These are phyloP conservation scores for Propsilocerus akamusi DNA, from an alignment of 1,140 invertebrate species.

Conservation along the genomic window DNA sequence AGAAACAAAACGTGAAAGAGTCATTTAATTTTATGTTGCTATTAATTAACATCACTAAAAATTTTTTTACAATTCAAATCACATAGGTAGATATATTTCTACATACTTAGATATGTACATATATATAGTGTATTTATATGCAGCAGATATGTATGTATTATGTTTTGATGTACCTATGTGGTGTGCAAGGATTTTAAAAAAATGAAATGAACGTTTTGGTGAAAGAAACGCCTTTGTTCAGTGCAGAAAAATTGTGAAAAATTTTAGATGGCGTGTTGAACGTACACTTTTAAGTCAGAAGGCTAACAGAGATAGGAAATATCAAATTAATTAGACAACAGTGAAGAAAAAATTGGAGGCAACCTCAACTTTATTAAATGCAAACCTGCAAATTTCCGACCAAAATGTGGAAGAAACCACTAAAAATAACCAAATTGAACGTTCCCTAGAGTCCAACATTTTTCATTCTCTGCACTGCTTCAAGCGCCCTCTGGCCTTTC, in stretches of 20 bases:
- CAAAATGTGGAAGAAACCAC: neutral
- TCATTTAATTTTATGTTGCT: too few species aligned
- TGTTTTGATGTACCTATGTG: too few species aligned
- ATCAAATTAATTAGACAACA: neutral
- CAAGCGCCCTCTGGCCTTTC: neutral
- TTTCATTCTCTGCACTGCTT: neutral
- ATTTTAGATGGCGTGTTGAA: neutral
- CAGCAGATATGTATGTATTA: too few species aligned
- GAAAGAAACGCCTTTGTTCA: neutral
- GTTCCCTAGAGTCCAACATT: neutral
- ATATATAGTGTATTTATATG: too few species aligned
- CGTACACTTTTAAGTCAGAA: neutral
- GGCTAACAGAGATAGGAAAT: neutral
- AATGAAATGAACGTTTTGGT: too few species aligned
- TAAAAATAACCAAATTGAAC: neutral
- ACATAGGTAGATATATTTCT: too few species aligned
- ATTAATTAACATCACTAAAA: too few species aligned
- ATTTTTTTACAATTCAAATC: too few species aligned
- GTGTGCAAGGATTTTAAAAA: too few species aligned
- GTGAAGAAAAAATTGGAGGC: neutral
- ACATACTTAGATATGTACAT: too few species aligned
- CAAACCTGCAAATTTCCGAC: neutral
- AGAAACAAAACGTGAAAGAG: too few species aligned
- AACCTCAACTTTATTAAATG: neutral
- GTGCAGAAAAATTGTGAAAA: neutral